Evolutionary conservation across 2,888 invertebrate species (phyloP).

Genomic region (Darwinula stevensoni): DNA sequence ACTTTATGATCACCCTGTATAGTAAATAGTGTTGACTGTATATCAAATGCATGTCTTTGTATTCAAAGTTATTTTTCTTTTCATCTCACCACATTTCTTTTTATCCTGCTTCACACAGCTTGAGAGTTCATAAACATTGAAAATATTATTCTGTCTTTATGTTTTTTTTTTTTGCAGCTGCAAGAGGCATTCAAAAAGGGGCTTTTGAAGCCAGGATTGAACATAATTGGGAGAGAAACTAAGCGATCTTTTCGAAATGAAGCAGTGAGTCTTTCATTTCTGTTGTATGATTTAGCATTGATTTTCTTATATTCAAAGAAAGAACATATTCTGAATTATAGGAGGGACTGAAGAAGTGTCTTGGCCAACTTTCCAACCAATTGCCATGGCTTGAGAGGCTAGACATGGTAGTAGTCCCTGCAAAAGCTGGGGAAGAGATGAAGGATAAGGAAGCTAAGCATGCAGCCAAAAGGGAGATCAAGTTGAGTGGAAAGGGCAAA

Average conservation of each 20-base stretch:
- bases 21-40: too few species aligned
- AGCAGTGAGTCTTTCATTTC: background rate
- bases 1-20: too few species aligned
- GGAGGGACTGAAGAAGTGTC: background rate
- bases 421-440: background rate
- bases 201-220: conserved; percentile 53
- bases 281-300: background rate
- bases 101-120: too few species aligned
- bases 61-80: too few species aligned
- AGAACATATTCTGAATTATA: background rate
- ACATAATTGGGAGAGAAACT: conserved; percentile 15
- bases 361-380: background rate
- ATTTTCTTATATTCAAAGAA: background rate
- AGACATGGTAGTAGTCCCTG: too few species aligned
- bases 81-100: too few species aligned
- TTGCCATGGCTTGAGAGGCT: too few species aligned
- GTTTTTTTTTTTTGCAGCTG: conserved; percentile 25
- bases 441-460: background rate
- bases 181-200: conserved; percentile 70
- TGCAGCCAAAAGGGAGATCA: background rate
- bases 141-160: background rate
- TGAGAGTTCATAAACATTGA: too few species aligned
- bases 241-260: conserved; percentile 35
- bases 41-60: too few species aligned
- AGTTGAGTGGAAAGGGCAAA: background rate